Evolutionary conservation across 2,888 invertebrate species (phyloP), one percentile per base, ranked within the genome.

Genomic region (Masnerella sp.): DNA sequence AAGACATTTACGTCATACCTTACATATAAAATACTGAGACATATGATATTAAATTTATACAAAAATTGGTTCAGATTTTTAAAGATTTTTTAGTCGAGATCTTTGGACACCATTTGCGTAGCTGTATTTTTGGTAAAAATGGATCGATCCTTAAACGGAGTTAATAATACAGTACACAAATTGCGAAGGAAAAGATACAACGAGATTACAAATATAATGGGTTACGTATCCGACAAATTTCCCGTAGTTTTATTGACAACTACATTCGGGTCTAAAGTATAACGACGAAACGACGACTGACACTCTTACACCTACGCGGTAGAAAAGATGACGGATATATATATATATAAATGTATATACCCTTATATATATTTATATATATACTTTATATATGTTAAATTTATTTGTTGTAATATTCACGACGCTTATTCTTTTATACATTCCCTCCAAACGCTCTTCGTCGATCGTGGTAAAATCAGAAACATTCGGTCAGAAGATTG

Each of bases 171-270:
- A 45, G 5, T 52, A 73, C 67, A 73, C 14, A 73, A 73, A 61
- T 68, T 22, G 62, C 61, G 56, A 62, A 72, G 52, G 32, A 69
- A 56, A 65, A 70, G 62, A 62, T 77, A 74, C 69, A 74, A 62
- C 79, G 79, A 80, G 74, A 77, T 78, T 81, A 79, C 75, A 77
- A 72, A 77, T 77, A 76, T 56, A 43, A 72, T 65, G 25, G 20
- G 28, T 56, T 67, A 72, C 56, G 56, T 62, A 62, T 62, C 67
- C 56, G 73, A 73, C 43, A 62, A 25, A 36, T 68, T 61, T 54
- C 28, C 25, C 34, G 47, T 65, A 54, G 47, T 73, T 40, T 56
- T 65, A 68, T 36, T 64, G 65, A 74, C 59, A 69, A 70, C 74
- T 78, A 73, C 75, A 75, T 58, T 76, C 72, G 71, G 78, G 58